Conservation (phyloP, 2,113 vertebrate genomes). For the Oncorhynchus clarkii region DNA sequence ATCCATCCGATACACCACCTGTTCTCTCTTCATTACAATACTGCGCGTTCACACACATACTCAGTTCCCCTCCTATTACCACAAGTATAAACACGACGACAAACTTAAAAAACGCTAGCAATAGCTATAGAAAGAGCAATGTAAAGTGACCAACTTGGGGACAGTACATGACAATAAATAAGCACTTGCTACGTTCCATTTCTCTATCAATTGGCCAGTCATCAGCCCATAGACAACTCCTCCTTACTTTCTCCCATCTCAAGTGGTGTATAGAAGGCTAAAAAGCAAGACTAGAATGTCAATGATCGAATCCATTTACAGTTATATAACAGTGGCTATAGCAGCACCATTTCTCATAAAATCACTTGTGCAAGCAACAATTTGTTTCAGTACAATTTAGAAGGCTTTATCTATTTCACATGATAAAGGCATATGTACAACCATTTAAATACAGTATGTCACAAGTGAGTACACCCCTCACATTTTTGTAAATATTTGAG, state of each 20-base stretch:
- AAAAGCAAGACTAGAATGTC: not conserved
- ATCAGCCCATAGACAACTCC: not conserved
- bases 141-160: not conserved
- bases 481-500: too few species aligned
- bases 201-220: not conserved
- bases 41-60: conserved; percentile 6
- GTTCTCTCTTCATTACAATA: not conserved
- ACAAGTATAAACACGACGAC: not conserved
- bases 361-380: conserved; percentile 59
- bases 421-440: conserved; percentile 49
- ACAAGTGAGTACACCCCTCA: too few species aligned
- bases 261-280: not conserved
- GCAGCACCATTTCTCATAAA: conserved; percentile 55
- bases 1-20: conserved; percentile 8
- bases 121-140: not conserved
- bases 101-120: not conserved
- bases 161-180: too few species aligned
- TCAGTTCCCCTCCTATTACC: conserved; percentile 16
- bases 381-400: conserved; percentile 25
- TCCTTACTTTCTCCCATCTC: too few species aligned
- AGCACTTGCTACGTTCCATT: not conserved
- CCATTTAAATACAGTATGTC: too few species aligned
- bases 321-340: conserved; percentile 53
- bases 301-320: not conserved
- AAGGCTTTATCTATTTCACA: conserved; percentile 32